Evolutionary conservation across 2,113 vertebrate genomes (phyloP).

Genomic region (Caracal caracal): DNA sequence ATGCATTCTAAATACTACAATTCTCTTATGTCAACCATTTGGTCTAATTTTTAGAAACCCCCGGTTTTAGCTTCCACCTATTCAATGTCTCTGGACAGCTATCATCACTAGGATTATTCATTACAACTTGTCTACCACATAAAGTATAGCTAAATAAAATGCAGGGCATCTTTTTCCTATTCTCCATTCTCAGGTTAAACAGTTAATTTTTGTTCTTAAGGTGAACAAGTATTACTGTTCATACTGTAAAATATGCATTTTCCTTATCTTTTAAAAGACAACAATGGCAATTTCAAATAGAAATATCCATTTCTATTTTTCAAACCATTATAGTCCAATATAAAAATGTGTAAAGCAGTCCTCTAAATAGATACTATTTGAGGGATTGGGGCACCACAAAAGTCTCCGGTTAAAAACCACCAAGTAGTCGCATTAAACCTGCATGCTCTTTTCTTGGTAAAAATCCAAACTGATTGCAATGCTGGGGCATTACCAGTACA

Average conservation of each 20-base stretch:
- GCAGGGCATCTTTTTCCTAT: not conserved
- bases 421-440: not conserved
- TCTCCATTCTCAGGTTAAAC: not conserved
- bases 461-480: not conserved
- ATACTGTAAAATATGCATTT: not conserved
- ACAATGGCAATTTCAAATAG: not conserved
- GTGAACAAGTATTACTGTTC: not conserved
- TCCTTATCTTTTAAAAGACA: not conserved
- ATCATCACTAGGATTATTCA: not conserved
- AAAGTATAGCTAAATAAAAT: not conserved
- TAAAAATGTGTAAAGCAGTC: not conserved
- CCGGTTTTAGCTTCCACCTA: not conserved
- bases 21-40: not conserved
- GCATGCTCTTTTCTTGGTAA: not conserved
- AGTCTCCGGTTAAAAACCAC: not conserved
- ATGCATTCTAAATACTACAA: not conserved
- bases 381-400: not conserved
- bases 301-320: not conserved
- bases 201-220: not conserved
- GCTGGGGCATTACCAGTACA: not conserved
- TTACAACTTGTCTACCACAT: not conserved
- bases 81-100: not conserved
- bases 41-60: not conserved
- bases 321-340: not conserved
- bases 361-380: not conserved